Evolutionary conservation across 1,140 invertebrate species (phyloP), one percentile per base, ranked within the genome.

Genomic region (Tetraneura akinire): DNA sequence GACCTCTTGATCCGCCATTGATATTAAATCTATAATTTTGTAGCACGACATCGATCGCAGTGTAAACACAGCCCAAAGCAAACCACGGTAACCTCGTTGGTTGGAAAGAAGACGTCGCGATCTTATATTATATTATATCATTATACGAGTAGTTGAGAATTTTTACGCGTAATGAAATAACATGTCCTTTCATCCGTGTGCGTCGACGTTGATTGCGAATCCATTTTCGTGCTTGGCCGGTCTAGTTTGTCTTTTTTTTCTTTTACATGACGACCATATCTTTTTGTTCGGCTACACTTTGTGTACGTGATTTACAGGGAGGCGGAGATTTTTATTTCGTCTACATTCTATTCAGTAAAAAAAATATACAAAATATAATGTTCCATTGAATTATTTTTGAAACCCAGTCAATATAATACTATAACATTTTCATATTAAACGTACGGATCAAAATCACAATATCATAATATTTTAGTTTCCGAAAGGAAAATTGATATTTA

Each of bases 201-300:
- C 68, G 68, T 71, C 51, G 68, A 71, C 68, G 68, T 71, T 71
- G 68, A 71, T 71, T 71, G 68, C 68, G 47, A 71, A 71, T 71
- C 47, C 68, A 23, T 71, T 71, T 71, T 51, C 18, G 68, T 51
- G 68, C 68, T 71, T 29, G 68, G 68, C 64, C 68, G 68, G 68
- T 71, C 68, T 71, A 71, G 47, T 71, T 71, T 51, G 68, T 51
- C 68, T 71, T 32, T 32, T 32, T 62, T 62, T 62, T 32, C 16
- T 71, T 26, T 29, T 29, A 8, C 45, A 10, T 21, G 23, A 14
- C 47, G 64, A 68, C 64, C 37, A 47, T 51, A 71, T 71, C 68
- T 49, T 71, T 71, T 71, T 71, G 68, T 71, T 45, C 45, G 8
- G 68, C 29, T 49, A 45, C 47, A 51, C 47, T 71, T 51, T 71